Evolutionary conservation across 1,140 invertebrate genomes (phyloP).

Genomic region (Achroia grisella): DNA sequence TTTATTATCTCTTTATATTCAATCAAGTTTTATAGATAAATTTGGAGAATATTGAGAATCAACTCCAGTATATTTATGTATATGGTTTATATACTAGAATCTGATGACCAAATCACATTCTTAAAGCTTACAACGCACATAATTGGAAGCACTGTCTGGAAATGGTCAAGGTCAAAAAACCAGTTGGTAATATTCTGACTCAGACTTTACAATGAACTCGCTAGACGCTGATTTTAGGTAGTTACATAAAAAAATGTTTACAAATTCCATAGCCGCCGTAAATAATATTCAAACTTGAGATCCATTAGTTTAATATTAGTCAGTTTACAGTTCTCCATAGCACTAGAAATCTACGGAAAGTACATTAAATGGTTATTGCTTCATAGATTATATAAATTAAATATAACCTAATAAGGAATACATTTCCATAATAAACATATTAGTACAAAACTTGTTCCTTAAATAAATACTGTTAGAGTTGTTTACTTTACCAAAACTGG

Average conservation of each 20-base stretch:
- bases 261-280: too few relatives aligned
- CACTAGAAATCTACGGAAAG: too few relatives aligned
- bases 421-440: slow-evolving; percentile 32
- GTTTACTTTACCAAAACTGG: too few relatives aligned
- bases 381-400: neutral
- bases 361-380: neutral
- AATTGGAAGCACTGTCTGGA: slow-evolving; percentile 27
- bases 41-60: too few relatives aligned
- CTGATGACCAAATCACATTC: slow-evolving; percentile 10
- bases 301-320: too few relatives aligned
- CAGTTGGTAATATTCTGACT: slow-evolving; percentile 18
- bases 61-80: too few relatives aligned
- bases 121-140: slow-evolving; percentile 3
- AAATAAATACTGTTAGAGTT: too few relatives aligned
- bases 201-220: slow-evolving; percentile 6
- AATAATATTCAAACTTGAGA: too few relatives aligned
- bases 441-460: slow-evolving; percentile 28
- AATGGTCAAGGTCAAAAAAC: slow-evolving; percentile 30
- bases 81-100: too few relatives aligned
- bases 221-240: neutral
- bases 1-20: too few relatives aligned
- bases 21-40: too few relatives aligned
- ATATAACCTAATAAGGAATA: slow-evolving; percentile 27
- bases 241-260: neutral
- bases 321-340: too few relatives aligned